Conservation (phyloP, 2,888 invertebrate species). For the Drosophila picticornis region DNA sequence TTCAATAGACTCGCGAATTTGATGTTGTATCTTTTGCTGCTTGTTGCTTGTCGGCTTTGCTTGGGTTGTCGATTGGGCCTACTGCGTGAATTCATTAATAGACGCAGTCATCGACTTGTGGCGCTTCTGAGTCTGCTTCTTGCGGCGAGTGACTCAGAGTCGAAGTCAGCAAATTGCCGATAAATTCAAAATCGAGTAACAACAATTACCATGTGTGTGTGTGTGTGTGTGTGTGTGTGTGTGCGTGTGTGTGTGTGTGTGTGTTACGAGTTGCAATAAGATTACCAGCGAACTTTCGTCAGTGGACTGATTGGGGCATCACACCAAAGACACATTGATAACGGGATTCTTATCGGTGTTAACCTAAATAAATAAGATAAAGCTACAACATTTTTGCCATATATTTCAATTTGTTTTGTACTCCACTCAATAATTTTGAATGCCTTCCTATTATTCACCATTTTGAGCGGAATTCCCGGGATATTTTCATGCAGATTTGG, state of each 20-base stretch:
- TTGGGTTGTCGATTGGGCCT: slow-evolving; percentile 28
- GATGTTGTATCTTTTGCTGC: not conserved
- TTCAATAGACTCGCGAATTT: slow-evolving; percentile 80
- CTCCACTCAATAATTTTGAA: not conserved
- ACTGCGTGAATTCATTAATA: slow-evolving; percentile 18
- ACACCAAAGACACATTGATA: not conserved
- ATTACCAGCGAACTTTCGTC: not conserved
- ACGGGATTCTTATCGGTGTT: not conserved
- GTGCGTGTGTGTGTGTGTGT: not conserved
- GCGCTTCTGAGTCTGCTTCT: not conserved
- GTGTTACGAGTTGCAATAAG: not conserved
- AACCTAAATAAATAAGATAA: not conserved
- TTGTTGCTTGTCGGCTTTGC: slow-evolving; percentile 2
- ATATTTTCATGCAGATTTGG: not conserved
- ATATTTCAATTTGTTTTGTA: not conserved
- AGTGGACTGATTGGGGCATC: not conserved
- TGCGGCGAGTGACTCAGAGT: not conserved
- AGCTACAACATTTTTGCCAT: not conserved
- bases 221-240: too few species aligned
- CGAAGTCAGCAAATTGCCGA: not conserved
- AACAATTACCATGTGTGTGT: not conserved
- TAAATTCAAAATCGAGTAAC: not conserved
- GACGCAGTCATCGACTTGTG: not conserved
- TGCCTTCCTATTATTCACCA: not conserved
- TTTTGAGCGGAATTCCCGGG: not conserved